Evolutionary conservation across 2,888 invertebrate species (phyloP).

Genomic region (Agrotis puta): DNA sequence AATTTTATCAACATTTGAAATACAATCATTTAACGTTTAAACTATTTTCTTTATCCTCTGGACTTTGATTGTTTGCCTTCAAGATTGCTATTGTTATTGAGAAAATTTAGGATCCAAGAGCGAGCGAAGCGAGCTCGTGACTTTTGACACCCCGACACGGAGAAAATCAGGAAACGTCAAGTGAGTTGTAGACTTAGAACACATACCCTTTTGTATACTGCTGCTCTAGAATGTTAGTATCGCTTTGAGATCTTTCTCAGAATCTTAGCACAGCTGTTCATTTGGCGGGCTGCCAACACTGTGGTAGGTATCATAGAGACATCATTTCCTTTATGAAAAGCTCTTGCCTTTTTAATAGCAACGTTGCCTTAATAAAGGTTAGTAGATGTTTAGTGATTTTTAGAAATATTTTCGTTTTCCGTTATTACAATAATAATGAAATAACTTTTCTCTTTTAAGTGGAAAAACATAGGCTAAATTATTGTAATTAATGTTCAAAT

Average conservation of each 20-base stretch:
- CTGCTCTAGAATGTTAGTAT: neutral
- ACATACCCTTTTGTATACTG: neutral
- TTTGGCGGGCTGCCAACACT: slow-evolving; percentile 29
- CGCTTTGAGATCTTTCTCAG: slow-evolving; percentile 26
- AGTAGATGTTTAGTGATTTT: neutral
- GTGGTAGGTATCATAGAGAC: slow-evolving; percentile 10
- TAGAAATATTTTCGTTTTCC: neutral
- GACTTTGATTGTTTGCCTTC: no score
- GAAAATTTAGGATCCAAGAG: no score
- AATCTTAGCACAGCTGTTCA: slow-evolving; percentile 28
- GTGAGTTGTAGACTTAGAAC: neutral
- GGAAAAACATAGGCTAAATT: neutral
- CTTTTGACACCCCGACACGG: no score
- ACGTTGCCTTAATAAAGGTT: neutral
- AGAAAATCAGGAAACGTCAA: no score
- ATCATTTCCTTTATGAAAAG: slow-evolving; percentile 1
- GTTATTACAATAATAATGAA: neutral
- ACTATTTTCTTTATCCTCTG: no score
- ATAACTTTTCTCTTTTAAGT: neutral
- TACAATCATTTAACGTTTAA: no score
- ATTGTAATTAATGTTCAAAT: neutral
- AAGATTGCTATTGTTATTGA: no score
- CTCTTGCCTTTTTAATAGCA: neutral
- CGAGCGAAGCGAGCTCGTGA: no score
- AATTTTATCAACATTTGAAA: no score